Conservation (phyloP, 2,113 vertebrate genomes). For the Camelus bactrianus region DNA sequence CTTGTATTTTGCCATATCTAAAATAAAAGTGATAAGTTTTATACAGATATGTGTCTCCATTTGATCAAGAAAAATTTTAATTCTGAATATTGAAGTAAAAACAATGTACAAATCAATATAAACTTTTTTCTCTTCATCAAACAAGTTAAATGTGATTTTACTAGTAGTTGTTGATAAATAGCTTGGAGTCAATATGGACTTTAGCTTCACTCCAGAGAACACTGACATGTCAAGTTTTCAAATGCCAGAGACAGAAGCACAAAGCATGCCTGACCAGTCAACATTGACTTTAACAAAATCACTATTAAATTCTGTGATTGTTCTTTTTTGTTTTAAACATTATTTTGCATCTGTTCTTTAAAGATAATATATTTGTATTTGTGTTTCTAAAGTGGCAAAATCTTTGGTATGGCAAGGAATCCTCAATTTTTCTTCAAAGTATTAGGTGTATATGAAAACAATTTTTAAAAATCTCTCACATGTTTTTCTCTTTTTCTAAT, state of each 20-base stretch:
- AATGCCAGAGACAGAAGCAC: not conserved
- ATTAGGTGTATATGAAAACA: not conserved
- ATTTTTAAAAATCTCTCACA: not conserved
- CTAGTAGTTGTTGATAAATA: not conserved
- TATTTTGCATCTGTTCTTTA: not conserved
- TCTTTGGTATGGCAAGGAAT: not conserved
- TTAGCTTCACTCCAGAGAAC: not conserved
- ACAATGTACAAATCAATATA: not conserved
- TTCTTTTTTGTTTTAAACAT: not conserved
- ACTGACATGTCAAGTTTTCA: not conserved
- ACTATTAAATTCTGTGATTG: not conserved
- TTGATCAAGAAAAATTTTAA: not conserved
- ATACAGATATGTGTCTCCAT: not conserved
- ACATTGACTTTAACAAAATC: not conserved
- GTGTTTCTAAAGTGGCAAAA: not conserved
- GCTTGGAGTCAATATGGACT: not conserved
- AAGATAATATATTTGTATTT: not conserved
- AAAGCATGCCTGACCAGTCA: not conserved
- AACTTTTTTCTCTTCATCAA: not conserved
- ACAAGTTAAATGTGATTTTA: not conserved
- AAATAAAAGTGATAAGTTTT: slow-evolving; percentile 36
- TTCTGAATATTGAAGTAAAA: not conserved
- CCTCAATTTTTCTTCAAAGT: not conserved
- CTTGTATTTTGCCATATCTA: not conserved
- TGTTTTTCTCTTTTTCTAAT: slow-evolving; percentile 1